Evolutionary conservation across 2,113 vertebrate species (phyloP).

Genomic region (Paracanthobrama guichenoti): DNA sequence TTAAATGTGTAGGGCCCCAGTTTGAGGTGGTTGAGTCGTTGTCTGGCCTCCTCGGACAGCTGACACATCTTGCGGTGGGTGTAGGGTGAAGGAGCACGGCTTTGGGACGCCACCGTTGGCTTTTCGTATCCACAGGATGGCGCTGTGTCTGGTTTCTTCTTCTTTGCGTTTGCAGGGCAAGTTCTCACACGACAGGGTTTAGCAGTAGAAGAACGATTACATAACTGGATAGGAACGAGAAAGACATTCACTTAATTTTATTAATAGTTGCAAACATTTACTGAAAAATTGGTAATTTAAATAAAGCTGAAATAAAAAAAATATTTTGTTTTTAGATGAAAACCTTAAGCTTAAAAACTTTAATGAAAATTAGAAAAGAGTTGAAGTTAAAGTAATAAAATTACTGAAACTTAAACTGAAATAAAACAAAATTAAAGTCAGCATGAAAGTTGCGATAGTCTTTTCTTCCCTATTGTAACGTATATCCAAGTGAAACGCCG

Average conservation of each 20-base stretch:
- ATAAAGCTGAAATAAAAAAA: background rate
- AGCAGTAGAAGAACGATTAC: background rate
- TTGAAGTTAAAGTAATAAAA: background rate
- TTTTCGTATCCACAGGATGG: slow-evolving; percentile 76
- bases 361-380: background rate
- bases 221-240: background rate
- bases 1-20: slow-evolving; percentile 92
- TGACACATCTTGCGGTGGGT: slow-evolving; percentile 94
- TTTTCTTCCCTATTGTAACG: too few species aligned
- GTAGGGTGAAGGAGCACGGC: slow-evolving; percentile 89
- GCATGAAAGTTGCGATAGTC: too few species aligned
- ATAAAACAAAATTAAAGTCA: background rate
- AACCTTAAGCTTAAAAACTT: background rate
- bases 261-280: background rate
- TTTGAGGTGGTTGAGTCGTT: slow-evolving; percentile 86
- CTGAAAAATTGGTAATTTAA: background rate
- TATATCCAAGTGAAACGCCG: too few species aligned
- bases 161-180: slow-evolving; percentile 37
- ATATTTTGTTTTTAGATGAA: background rate
- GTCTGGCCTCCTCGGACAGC: slow-evolving; percentile 83
- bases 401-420: background rate
- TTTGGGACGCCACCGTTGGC: slow-evolving; percentile 88
- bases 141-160: slow-evolving; percentile 38
- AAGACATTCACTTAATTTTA: background rate
- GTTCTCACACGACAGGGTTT: slow-evolving; percentile 30